Evolutionary conservation across 2,797 vertebrate species (phyloP).

Genomic region (Chelidonichthys spinosus): DNA sequence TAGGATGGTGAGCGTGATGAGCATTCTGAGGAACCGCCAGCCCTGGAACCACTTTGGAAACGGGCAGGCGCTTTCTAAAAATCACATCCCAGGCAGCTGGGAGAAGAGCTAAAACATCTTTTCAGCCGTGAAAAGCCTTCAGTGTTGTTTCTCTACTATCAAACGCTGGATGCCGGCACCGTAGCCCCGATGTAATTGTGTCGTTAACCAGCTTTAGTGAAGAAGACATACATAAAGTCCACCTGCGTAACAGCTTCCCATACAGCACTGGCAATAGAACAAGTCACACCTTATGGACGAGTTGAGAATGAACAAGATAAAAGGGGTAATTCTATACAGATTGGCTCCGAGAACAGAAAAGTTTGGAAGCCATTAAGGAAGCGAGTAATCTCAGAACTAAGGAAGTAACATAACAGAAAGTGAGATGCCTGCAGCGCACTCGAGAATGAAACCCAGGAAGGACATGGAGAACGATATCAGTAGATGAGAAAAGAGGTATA

Average conservation of each 20-base stretch:
- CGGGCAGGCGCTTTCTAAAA: too few species aligned
- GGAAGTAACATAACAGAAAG: constrained; percentile 26
- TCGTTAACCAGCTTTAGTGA: not conserved
- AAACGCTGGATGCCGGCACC: too few species aligned
- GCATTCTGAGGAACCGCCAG: too few species aligned
- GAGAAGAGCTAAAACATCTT: too few species aligned
- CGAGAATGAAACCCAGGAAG: constrained; percentile 39
- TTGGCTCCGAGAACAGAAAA: constrained; percentile 10
- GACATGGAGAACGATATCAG: constrained; percentile 33
- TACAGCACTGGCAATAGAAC: not conserved
- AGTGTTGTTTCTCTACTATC: not conserved
- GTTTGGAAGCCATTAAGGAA: constrained; percentile 29
- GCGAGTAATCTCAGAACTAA: constrained; percentile 27
- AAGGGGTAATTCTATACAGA: constrained; percentile 12
- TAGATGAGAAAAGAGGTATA: constrained; percentile 14
- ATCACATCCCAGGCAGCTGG: too few species aligned
- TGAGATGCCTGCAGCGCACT: constrained; percentile 1
- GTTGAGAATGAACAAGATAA: constrained; percentile 15
- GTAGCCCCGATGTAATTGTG: not conserved
- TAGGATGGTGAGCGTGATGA: not conserved
- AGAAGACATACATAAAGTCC: too few species aligned
- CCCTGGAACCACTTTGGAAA: too few species aligned
- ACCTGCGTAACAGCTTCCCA: not conserved
- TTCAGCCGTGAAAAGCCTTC: too few species aligned
- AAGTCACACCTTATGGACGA: not conserved